Evolutionary conservation across 2,797 vertebrate genomes (phyloP).

Genomic region (Alectoris magna): DNA sequence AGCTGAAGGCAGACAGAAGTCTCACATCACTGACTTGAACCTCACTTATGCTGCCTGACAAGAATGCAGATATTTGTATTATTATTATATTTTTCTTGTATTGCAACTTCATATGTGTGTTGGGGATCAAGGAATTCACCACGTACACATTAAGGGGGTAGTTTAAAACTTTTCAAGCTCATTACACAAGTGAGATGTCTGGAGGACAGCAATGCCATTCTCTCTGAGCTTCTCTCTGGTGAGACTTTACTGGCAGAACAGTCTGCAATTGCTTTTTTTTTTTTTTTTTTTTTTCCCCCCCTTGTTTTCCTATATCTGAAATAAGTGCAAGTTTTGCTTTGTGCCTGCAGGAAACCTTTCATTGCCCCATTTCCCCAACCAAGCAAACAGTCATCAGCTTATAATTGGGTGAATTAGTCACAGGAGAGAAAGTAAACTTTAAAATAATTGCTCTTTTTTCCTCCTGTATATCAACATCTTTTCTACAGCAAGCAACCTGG

Average conservation of each 20-base stretch:
- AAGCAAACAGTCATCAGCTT: slow-evolving; percentile 43
- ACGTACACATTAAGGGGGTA: neutral
- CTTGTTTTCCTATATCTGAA: slow-evolving; percentile 44
- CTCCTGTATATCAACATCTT: slow-evolving; percentile 12
- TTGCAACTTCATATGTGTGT: neutral
- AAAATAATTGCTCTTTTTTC: slow-evolving; percentile 37
- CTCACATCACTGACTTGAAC: neutral
- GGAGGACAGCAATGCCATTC: neutral
- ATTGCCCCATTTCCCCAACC: slow-evolving; percentile 50
- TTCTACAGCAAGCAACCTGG: slow-evolving; percentile 8
- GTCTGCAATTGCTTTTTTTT: neutral
- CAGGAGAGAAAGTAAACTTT: slow-evolving; percentile 52
- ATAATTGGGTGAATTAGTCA: slow-evolving; percentile 61
- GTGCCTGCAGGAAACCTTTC: slow-evolving; percentile 39
- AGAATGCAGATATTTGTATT: neutral
- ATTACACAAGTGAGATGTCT: neutral
- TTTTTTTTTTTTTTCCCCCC: neutral
- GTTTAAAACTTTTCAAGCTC: neutral
- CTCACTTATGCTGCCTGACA: neutral
- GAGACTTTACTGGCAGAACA: neutral
- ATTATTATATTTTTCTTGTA: neutral
- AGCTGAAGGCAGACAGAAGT: slow-evolving; percentile 18
- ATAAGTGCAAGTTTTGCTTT: slow-evolving; percentile 29
- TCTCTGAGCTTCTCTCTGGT: neutral
- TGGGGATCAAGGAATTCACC: neutral